Evolutionary conservation across 2,113 vertebrate species (phyloP), one percentile per base, ranked within the genome.

Genomic region (Alethe diademata): DNA sequence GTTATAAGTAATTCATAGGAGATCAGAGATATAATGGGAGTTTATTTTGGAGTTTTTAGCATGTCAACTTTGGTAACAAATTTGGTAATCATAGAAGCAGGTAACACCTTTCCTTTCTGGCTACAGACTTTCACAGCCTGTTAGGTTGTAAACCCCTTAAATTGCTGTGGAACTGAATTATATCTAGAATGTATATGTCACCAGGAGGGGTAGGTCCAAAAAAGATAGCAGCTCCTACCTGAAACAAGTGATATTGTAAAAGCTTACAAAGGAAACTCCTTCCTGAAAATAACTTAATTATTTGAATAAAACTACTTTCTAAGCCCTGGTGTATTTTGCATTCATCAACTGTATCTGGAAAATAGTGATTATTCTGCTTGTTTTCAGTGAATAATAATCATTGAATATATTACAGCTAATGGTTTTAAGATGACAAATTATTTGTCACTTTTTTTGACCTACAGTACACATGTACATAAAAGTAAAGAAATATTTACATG

Each of bases 241-340:
- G 53, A 58, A 92, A 22, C 5, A 69, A 3, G 15, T 82, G 45
- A 60, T 88, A 11, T 36, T 69, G 22, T 65, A 23, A n/a, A 56
- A 60, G 25, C 43, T 67, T 67, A 18, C 11, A 42, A 60, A 92
- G 72, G 40, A 38, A 78, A 64, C 10, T 28, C 12, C 23, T 95
- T 73, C n/a, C 38, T 78, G 31, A 54, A 79, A 82, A 33, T 29
- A 71, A 71, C 13, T 20, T 71, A 11, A 43, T 62, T 75, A 45
- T 22, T 12, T 1, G 42, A 84, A 31, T 67, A 50, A 78, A 78
- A 5, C 14, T 28, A 5, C 19, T 75, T 73, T 35, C 15, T 58
- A 26, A 74, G 26, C 13, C 22, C 4, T 0, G 0, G 2, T 42
- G 4, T 61, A 22, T 33, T 93, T 82, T 13, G 22, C 17, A 11